phyloP scores from a whole-genome alignment of 2,888 invertebrate species.

The Cataglyphis altisquamis region DNA sequence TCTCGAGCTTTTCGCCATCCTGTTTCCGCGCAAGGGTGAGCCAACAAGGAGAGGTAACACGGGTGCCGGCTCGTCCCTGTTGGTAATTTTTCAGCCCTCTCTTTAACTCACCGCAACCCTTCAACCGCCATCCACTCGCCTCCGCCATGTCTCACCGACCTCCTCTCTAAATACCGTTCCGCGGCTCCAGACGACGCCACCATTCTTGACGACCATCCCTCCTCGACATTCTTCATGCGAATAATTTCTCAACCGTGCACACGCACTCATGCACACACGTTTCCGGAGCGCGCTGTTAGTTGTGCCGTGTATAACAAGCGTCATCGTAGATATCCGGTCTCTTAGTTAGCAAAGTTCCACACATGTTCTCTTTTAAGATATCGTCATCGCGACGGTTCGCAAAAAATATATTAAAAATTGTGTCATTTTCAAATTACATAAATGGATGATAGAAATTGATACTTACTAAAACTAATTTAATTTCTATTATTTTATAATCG shows the following conservation, averaged over 20 bases:
- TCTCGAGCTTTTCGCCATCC: conserved; percentile 6
- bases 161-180: conserved; percentile 53
- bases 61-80: conserved; percentile 62
- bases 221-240: conserved; percentile 62
- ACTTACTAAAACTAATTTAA: not conserved
- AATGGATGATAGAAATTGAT: not conserved
- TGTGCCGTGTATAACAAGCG: conserved; percentile 66
- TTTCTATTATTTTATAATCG: not conserved
- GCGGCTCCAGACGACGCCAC: conserved; percentile 56
- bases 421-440: not conserved
- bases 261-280: conserved; percentile 41
- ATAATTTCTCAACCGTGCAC: conserved; percentile 66
- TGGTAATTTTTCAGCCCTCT: conserved; percentile 76
- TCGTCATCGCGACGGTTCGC: not conserved
- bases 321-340: conserved; percentile 59
- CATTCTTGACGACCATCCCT: conserved; percentile 45
- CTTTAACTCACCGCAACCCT: conserved; percentile 67
- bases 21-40: conserved; percentile 53
- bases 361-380: not conserved
- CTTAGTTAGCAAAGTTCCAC: conserved; percentile 20
- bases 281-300: conserved; percentile 37
- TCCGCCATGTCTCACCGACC: conserved; percentile 57
- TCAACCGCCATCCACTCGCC: conserved; percentile 52
- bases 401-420: not conserved
- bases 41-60: conserved; percentile 57